Conservation (phyloP, 64 coral and sea anemone species). For the Porites australiensis region DNA sequence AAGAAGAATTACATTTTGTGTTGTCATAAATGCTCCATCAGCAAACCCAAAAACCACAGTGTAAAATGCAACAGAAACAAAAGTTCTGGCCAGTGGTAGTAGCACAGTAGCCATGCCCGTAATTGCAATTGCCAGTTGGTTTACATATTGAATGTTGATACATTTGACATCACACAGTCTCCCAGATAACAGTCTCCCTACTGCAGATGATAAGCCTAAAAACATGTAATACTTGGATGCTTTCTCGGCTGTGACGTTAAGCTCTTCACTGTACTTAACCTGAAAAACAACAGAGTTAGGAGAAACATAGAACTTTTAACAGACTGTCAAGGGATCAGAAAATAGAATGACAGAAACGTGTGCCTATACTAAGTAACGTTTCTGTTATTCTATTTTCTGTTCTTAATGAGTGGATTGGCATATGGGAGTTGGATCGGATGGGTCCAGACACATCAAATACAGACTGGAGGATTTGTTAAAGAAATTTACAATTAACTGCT, state of each 20-base stretch:
- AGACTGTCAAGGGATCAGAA: no score
- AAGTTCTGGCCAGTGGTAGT: not conserved
- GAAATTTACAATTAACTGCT: no score
- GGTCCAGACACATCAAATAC: no score
- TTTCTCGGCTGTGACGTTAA: constrained; percentile 1
- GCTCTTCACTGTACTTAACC: constrained; percentile 40
- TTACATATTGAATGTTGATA: constrained; percentile 13
- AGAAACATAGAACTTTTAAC: no score
- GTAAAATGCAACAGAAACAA: constrained; percentile 1
- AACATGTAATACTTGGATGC: constrained; percentile 3
- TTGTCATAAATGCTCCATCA: not conserved
- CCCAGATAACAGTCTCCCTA: not conserved
- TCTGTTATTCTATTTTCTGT: no score
- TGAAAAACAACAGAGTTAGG: not conserved
- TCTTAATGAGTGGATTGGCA: no score
- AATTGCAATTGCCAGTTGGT: not conserved
- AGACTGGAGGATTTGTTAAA: no score
- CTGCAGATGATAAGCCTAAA: not conserved
- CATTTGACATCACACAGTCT: constrained; percentile 5
- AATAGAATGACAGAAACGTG: no score
- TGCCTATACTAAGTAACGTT: no score
- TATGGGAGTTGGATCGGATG: no score
- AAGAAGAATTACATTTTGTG: constrained; percentile 24
- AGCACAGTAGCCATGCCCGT: not conserved
- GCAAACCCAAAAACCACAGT: constrained; percentile 14